phyloP scores from a whole-genome alignment of 2,888 invertebrate genomes.

The Nephrocerus scutellatus region DNA sequence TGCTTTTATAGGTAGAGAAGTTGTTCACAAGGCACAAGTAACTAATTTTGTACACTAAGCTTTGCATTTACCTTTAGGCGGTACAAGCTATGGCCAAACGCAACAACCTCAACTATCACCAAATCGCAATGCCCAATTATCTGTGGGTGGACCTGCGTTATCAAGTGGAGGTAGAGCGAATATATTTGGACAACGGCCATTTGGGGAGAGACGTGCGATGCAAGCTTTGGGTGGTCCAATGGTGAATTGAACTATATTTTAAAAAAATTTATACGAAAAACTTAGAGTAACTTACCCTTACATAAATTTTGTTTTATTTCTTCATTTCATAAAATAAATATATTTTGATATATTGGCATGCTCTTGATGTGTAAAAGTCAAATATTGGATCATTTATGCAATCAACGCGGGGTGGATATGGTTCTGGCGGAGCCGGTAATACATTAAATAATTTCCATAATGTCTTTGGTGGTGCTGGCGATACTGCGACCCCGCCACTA shows the following conservation, averaged over 20 bases:
- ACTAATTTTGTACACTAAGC: not conserved
- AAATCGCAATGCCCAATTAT: conserved; percentile 52
- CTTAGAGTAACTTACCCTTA: conserved; percentile 6
- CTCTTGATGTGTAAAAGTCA: conserved; percentile 44
- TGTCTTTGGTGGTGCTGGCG: conserved; percentile 71
- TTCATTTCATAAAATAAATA: not conserved
- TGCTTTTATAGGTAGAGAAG: conserved; percentile 1
- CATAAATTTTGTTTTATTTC: conserved; percentile 10
- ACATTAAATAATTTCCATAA: conserved; percentile 72
- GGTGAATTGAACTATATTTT: conserved; percentile 28
- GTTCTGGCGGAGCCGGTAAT: conserved; percentile 53
- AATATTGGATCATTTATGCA: conserved; percentile 59
- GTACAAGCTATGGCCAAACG: conserved; percentile 49
- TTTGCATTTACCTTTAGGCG: conserved; percentile 32
- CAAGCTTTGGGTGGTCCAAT: conserved; percentile 48
- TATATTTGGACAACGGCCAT: conserved; percentile 73
- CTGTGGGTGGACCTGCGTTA: conserved; percentile 54
- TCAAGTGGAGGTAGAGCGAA: conserved; percentile 52
- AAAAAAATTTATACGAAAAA: conserved; percentile 4
- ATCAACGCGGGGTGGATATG: conserved; percentile 53
- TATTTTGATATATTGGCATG: not conserved
- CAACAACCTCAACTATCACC: conserved; percentile 54
- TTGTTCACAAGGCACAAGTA: conserved; percentile 1
- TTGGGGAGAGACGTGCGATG: conserved; percentile 67
- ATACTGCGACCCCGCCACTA: conserved; percentile 75